Evolutionary conservation across 2,113 vertebrate genomes (phyloP).

Genomic region (Lycocorax pyrrhopterus): DNA sequence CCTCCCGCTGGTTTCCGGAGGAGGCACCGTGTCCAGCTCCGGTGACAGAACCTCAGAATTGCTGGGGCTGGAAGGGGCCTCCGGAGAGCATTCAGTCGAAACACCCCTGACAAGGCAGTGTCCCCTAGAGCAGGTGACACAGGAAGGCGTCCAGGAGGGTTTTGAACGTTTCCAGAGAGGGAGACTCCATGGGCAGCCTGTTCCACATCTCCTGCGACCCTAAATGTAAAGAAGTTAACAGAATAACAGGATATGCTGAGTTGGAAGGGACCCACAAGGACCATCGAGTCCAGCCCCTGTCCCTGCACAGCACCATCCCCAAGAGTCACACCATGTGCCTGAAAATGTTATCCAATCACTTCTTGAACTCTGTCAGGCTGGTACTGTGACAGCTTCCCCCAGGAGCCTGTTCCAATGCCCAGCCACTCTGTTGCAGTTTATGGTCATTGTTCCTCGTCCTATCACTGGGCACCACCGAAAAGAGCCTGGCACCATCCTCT

Average conservation of each 20-base stretch:
- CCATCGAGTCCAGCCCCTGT: not conserved
- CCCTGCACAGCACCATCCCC: not conserved
- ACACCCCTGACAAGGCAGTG: not conserved
- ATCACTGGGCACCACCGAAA: accelerated
- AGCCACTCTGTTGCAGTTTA: not conserved
- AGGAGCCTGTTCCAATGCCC: not conserved
- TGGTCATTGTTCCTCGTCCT: not conserved
- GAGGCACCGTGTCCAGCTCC: not conserved
- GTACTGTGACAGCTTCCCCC: no score
- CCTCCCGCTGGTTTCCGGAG: not conserved
- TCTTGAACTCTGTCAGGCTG: not conserved
- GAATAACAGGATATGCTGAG: not conserved
- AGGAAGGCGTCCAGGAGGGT: not conserved
- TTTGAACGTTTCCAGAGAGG: not conserved
- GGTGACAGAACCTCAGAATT: accelerated
- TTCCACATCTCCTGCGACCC: not conserved
- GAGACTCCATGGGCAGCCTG: not conserved
- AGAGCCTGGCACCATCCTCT: not conserved
- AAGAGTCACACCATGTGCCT: not conserved
- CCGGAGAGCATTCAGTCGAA: not conserved
- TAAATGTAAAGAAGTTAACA: not conserved
- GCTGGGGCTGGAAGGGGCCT: not conserved
- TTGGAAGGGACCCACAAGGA: not conserved
- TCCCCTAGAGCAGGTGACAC: not conserved
- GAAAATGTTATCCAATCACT: accelerated